phyloP scores from a whole-genome alignment of 2,113 vertebrate species.

The Columba livia region DNA sequence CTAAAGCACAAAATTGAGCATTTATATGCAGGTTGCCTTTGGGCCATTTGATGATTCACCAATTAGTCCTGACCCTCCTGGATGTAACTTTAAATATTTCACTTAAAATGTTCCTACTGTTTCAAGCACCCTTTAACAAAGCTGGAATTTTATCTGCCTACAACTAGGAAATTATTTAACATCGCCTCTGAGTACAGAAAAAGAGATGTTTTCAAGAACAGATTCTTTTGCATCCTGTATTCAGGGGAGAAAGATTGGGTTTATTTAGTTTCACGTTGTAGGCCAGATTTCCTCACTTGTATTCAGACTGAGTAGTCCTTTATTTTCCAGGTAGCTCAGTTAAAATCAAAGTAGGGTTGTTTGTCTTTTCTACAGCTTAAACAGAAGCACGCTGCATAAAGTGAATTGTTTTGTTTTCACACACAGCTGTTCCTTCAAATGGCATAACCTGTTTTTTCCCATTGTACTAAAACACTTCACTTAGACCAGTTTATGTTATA shows the following conservation, averaged over 20 bases:
- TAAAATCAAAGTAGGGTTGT: constrained; percentile 1
- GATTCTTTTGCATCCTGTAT: not conserved
- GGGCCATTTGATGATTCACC: constrained; percentile 43
- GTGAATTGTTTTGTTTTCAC: constrained; percentile 1
- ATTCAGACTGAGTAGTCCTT: not conserved
- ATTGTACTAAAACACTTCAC: not conserved
- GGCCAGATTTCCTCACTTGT: not conserved
- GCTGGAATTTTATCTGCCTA: constrained; percentile 30
- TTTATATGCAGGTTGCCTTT: constrained; percentile 37
- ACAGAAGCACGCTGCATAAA: not conserved
- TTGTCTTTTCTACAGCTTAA: not conserved
- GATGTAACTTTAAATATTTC: constrained; percentile 35
- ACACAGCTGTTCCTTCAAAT: not conserved
- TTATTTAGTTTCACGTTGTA: not conserved
- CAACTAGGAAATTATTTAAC: not conserved
- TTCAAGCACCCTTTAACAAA: constrained; percentile 14
- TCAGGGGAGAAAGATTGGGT: not conserved
- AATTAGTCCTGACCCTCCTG: constrained; percentile 23
- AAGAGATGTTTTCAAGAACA: not conserved
- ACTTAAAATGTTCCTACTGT: constrained; percentile 20
- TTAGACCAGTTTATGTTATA: not conserved
- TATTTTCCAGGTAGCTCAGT: not conserved
- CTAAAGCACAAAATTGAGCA: constrained; percentile 29
- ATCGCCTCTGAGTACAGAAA: not conserved
- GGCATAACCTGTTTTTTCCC: not conserved